A percentile compares a stretch with the other conserved stretches of the same genome.
Evolutionary conservation across 2,113 vertebrate species (phyloP).

Genomic region (Raphicerus campestris): DNA sequence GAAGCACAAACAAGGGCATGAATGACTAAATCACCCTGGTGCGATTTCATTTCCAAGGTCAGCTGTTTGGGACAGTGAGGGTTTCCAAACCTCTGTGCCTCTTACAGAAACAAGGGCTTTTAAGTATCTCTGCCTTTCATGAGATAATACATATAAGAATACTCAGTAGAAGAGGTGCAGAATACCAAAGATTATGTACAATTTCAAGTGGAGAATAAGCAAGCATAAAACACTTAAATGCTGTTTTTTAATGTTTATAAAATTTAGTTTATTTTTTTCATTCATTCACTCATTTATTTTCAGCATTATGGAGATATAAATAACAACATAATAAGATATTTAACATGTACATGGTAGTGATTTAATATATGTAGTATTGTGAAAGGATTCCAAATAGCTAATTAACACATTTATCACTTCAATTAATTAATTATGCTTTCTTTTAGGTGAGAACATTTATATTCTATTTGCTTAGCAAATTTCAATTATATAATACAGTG

Average conservation of each 20-base stretch:
- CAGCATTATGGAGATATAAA: neutral
- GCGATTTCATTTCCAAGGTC: slow-evolving; percentile 26
- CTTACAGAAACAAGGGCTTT: neutral
- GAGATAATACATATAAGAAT: neutral
- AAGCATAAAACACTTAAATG: neutral
- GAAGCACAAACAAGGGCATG: slow-evolving; percentile 37
- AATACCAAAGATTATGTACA: neutral
- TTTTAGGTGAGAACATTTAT: neutral
- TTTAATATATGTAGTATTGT: neutral
- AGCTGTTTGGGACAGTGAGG: neutral
- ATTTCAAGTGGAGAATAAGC: neutral
- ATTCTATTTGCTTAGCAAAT: neutral
- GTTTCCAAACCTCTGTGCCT: neutral
- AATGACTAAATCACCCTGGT: slow-evolving; percentile 22
- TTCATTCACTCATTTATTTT: neutral
- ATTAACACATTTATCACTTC: neutral
- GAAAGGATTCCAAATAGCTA: neutral
- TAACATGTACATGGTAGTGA: neutral
- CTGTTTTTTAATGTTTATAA: neutral
- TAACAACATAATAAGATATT: neutral
- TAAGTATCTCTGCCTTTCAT: neutral
- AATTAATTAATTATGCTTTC: neutral
- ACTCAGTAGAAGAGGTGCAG: neutral
- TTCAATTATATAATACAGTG: neutral
- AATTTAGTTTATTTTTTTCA: neutral